Percentiles rank a stretch among this genome's conserved stretches.
phyloP scores from a whole-genome alignment of 2,113 vertebrate genomes.

The Fregata magnificens region DNA sequence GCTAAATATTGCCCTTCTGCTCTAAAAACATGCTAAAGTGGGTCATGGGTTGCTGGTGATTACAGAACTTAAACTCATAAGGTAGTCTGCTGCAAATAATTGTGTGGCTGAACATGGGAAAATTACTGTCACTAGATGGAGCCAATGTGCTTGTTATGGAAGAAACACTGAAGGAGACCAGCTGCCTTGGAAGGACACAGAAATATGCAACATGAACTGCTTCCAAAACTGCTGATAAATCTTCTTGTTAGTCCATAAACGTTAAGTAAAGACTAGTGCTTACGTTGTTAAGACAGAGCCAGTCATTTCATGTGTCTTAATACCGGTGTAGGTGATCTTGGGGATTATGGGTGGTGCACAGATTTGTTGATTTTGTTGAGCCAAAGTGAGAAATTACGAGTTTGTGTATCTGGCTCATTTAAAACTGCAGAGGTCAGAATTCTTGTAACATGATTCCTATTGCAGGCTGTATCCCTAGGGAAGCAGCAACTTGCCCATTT shows the following conservation, averaged over 20 bases:
- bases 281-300: not conserved
- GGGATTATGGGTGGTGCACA: not conserved
- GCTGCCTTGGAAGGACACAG: not conserved
- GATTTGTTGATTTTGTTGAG: not conserved
- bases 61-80: not conserved
- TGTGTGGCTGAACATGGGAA: not conserved
- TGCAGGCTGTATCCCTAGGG: not conserved
- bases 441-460: not conserved
- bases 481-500: not conserved
- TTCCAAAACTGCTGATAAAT: not conserved
- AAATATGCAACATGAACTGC: not conserved
- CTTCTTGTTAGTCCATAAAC: not conserved
- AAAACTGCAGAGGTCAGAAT: not conserved
- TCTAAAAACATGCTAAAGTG: not conserved
- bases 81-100: not conserved
- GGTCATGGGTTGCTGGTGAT: not conserved
- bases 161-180: not conserved
- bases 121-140: slow-evolving; percentile 23
- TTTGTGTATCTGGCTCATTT: not conserved
- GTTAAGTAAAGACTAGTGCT: not conserved
- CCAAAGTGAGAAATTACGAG: not conserved
- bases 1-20: not conserved
- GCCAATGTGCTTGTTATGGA: not conserved
- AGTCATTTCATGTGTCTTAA: not conserved
- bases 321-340: not conserved